Evolutionary conservation across 2,113 vertebrate genomes (phyloP).

Genomic region (Gyps fulvus): DNA sequence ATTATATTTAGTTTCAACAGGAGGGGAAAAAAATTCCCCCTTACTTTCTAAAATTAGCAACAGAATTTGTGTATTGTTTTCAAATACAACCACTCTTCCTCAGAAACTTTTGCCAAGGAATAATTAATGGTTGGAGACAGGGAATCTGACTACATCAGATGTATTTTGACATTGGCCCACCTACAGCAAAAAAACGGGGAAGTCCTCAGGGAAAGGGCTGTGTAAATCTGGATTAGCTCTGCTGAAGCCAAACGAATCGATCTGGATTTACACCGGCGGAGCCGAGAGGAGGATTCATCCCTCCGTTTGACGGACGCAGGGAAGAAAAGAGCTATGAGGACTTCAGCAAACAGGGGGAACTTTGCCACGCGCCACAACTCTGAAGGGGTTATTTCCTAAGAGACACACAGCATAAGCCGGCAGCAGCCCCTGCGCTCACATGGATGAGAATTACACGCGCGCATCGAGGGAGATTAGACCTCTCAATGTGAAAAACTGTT

Average conservation of each 20-base stretch:
- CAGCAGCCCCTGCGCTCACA: background rate
- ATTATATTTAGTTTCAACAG: conserved; percentile 51
- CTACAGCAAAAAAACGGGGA: background rate
- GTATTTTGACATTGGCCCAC: conserved; percentile 34
- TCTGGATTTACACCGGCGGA: background rate
- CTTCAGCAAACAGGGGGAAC: background rate
- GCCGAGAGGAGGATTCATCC: background rate
- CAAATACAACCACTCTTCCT: background rate
- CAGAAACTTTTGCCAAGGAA: conserved; percentile 33
- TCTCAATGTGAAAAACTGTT: background rate
- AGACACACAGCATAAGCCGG: background rate
- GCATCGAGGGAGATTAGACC: background rate
- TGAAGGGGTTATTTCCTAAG: background rate
- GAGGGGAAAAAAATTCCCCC: background rate
- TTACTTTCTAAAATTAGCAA: conserved; percentile 54
- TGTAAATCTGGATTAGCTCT: conserved; percentile 37
- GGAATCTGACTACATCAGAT: conserved; percentile 6
- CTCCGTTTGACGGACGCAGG: background rate
- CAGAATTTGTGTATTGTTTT: conserved; percentile 36
- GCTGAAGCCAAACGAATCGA: background rate
- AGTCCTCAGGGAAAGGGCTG: conserved; percentile 12
- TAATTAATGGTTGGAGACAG: conserved; percentile 39
- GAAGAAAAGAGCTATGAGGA: background rate
- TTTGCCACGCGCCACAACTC: background rate
- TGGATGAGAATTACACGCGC: background rate